Conservation (phyloP, 35 echinoderm and acorn worm genomes). For the Eucidaris tribuloides region DNA sequence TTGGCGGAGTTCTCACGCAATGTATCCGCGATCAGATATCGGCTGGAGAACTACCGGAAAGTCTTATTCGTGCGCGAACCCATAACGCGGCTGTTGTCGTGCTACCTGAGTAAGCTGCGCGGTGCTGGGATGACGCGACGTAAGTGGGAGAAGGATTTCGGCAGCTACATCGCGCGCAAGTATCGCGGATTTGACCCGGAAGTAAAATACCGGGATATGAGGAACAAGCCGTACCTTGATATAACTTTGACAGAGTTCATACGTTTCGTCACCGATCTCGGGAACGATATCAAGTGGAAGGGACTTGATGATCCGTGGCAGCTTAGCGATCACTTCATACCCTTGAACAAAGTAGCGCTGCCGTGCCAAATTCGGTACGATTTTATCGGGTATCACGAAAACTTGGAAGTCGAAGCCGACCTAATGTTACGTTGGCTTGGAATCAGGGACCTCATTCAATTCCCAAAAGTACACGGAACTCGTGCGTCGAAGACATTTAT, state of each 20-base stretch:
- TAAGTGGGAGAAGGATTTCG: slow-evolving; percentile 37
- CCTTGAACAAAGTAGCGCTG: slow-evolving; percentile 18
- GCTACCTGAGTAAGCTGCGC: slow-evolving; percentile 50
- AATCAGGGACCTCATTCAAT: slow-evolving; percentile 1
- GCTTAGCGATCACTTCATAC: too few relatives aligned
- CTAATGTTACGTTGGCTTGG: slow-evolving; percentile 39
- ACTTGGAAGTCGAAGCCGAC: slow-evolving; percentile 41
- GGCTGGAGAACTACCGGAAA: slow-evolving; percentile 34
- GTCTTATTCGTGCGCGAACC: slow-evolving; percentile 54
- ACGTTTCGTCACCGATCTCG: slow-evolving; percentile 25
- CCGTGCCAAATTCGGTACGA: slow-evolving; percentile 44
- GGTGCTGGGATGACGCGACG: not conserved
- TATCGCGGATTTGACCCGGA: too few relatives aligned
- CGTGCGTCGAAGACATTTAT: not conserved
- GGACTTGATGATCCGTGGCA: slow-evolving; percentile 45
- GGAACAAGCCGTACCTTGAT: not conserved
- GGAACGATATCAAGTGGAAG: not conserved
- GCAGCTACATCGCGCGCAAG: not conserved
- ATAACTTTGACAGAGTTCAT: slow-evolving; percentile 51
- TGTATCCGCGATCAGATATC: too few relatives aligned
- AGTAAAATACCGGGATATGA: not conserved
- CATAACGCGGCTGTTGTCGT: slow-evolving; percentile 28
- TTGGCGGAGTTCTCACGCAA: too few relatives aligned
- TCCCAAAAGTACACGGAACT: slow-evolving; percentile 34
- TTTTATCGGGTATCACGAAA: too few relatives aligned